Percentiles rank a stretch among this genome's conserved stretches.
phyloP scores from a whole-genome alignment of 2,113 vertebrate genomes.

The Zosterops borbonicus region DNA sequence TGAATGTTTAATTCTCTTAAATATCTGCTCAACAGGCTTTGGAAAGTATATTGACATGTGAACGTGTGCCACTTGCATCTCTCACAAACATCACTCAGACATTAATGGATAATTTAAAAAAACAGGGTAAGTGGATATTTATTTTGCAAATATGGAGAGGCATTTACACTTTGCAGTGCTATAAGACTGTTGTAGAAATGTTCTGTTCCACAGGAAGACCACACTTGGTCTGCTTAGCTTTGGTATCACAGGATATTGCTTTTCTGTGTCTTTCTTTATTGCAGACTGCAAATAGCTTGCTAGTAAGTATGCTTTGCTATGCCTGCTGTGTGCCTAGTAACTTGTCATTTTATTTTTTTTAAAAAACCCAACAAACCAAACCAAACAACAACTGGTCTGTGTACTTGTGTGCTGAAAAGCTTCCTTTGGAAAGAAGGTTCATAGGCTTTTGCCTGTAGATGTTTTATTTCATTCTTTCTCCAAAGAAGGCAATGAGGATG shows the following conservation, averaged over 20 bases:
- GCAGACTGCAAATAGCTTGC: not conserved
- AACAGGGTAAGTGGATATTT: constrained; percentile 80
- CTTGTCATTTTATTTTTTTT: not conserved
- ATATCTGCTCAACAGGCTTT: constrained; percentile 80
- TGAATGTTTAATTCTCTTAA: not conserved
- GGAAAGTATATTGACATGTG: constrained; percentile 87
- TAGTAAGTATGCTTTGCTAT: not conserved
- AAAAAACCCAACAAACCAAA: not conserved
- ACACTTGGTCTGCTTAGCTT: not conserved
- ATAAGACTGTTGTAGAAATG: not conserved
- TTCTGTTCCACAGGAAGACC: not conserved
- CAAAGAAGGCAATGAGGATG: not conserved
- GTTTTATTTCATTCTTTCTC: not conserved
- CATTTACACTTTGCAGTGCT: not conserved
- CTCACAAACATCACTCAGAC: constrained; percentile 83
- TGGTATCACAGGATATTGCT: not conserved
- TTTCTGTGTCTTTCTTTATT: not conserved
- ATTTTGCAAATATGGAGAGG: not conserved
- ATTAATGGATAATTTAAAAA: constrained; percentile 82
- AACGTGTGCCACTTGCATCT: constrained; percentile 82
- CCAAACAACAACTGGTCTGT: not conserved
- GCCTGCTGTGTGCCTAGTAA: not conserved
- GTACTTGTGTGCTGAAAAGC: not conserved
- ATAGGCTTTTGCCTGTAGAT: not conserved
- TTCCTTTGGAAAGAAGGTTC: not conserved